Conservation (phyloP, 2,113 vertebrate genomes). For the Notarius lentiginosus region DNA sequence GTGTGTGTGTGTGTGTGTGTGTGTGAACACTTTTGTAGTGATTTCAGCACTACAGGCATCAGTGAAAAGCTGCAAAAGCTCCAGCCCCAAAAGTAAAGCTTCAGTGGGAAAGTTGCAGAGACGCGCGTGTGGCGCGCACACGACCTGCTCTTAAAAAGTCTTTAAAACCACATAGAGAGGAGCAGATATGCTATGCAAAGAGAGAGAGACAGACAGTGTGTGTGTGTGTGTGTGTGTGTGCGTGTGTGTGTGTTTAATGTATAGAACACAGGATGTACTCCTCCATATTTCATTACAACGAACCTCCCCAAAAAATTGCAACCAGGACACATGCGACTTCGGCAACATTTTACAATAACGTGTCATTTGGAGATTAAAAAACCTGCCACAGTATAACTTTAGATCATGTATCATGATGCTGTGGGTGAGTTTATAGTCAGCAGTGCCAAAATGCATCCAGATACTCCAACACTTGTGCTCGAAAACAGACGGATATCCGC, state of each 20-base stretch:
- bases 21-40: neutral
- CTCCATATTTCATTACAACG: neutral
- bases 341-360: neutral
- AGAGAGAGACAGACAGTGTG: neutral
- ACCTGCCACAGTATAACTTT: neutral
- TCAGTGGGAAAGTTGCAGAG: neutral
- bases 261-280: neutral
- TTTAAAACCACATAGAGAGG: constrained; percentile 20
- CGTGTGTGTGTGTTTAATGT: neutral
- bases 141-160: constrained; percentile 29
- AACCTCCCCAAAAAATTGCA: neutral
- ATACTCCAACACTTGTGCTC: neutral
- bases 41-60: neutral
- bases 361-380: neutral
- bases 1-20: constrained; percentile 5
- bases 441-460: neutral
- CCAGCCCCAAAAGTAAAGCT: neutral
- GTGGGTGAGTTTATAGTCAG: neutral
- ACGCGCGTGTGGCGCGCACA: constrained; percentile 28
- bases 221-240: no score
- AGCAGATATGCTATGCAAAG: neutral
- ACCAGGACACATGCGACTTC: neutral
- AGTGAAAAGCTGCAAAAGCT: no score
- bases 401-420: neutral
- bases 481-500: neutral